Conservation (phyloP, 1,140 invertebrate genomes). For the Chrysomallon squamiferum region DNA sequence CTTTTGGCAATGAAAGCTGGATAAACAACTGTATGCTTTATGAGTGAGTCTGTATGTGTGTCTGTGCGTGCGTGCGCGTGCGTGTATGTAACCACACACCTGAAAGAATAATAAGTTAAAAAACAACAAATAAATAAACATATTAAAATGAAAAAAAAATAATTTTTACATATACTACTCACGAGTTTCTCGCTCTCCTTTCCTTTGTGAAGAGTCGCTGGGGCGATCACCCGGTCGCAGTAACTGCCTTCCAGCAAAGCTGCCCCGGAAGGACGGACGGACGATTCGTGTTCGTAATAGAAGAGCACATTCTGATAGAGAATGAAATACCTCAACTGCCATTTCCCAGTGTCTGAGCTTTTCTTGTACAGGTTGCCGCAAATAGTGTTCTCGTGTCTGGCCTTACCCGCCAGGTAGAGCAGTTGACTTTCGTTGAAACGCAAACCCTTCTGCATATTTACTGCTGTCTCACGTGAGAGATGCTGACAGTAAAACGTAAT, state of each 20-base stretch:
- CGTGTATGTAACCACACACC: too few species aligned
- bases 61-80: too few species aligned
- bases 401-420: slow-evolving; percentile 83
- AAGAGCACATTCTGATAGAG: slow-evolving; percentile 93
- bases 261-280: slow-evolving; percentile 79
- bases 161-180: slow-evolving; percentile 4
- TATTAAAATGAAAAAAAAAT: not conserved
- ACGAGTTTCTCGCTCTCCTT: slow-evolving; percentile 61
- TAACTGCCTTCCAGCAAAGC: slow-evolving; percentile 89
- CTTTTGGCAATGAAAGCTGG: too few species aligned
- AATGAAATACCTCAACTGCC: slow-evolving; percentile 89
- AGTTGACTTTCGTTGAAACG: slow-evolving; percentile 72
- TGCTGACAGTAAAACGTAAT: too few species aligned
- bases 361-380: slow-evolving; percentile 85
- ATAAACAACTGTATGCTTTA: too few species aligned
- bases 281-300: slow-evolving; percentile 85
- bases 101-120: too few species aligned
- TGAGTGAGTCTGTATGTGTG: too few species aligned
- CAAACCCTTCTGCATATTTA: slow-evolving; percentile 76
- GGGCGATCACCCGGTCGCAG: slow-evolving; percentile 78
- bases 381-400: slow-evolving; percentile 75
- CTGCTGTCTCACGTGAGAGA: too few species aligned
- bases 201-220: slow-evolving; percentile 44
- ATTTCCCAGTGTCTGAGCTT: slow-evolving; percentile 84
- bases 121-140: slow-evolving; percentile 15